A percentile compares a stretch with the other conserved stretches of the same genome.
Evolutionary conservation across 1,140 invertebrate genomes (phyloP).

Genomic region (Pararge aegeria): DNA sequence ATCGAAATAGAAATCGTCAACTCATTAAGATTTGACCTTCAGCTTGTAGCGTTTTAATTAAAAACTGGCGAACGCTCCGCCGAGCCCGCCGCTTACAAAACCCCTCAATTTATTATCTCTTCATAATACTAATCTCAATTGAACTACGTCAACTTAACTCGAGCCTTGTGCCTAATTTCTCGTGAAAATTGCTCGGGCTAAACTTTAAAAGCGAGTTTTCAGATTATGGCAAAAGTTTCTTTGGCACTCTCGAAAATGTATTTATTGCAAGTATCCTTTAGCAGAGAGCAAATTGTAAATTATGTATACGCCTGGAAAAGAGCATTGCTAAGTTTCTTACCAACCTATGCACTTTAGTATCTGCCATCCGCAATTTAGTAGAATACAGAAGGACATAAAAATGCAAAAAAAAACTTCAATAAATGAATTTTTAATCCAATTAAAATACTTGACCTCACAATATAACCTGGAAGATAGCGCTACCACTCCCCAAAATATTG

Average conservation of each 20-base stretch:
- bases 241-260: background rate
- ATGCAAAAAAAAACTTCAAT: no score
- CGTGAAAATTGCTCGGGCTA: constrained; percentile 15
- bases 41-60: constrained; percentile 69
- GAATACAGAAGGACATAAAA: no score
- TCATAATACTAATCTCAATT: constrained; percentile 37
- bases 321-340: no score
- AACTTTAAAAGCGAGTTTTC: constrained; percentile 14
- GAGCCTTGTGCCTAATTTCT: constrained; percentile 31
- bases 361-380: no score
- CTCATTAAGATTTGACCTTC: constrained; percentile 67
- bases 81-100: constrained; percentile 66
- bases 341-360: no score
- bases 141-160: constrained; percentile 25
- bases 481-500: constrained; percentile 13
- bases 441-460: no score
- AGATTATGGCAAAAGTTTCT: constrained; percentile 2
- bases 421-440: no score
- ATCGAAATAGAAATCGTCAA: constrained; percentile 49
- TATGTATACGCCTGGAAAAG: no score
- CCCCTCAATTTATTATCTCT: constrained; percentile 49
- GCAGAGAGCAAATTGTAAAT: no score
- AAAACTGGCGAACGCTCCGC: constrained; percentile 62
- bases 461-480: background rate
- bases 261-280: background rate